Base-by-base conservation (phyloP, 1,140 invertebrate species). In the Argopecten irradians region DNA sequence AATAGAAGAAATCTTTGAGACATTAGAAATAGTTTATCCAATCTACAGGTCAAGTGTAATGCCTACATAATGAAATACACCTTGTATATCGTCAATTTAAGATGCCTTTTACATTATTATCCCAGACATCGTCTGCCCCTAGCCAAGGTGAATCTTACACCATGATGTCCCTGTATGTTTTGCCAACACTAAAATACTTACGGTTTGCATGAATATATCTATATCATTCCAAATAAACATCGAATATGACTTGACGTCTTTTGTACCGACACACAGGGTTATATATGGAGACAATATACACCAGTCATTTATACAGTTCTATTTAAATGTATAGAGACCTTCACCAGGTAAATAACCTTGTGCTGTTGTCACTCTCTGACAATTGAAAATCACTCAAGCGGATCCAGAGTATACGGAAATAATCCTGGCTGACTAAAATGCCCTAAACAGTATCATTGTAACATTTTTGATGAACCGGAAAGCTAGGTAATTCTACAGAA, bases 101-200 rank as follows among this genome's bases (percentile, higher is more conserved):
- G 5, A 16, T 8, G 55, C n/a, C n/a, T 28, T 28, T 71, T 71
- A 13, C 36, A 39, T 39, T 39, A n/a, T 39, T 13, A 5, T 71
- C 1, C 43, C 55, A 71, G 1, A 71, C 28, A n/a, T 11, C 8
- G 55, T n/a, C n/a, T 71, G 55, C n/a, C 55, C 5, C 55, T 71
- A 28, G 28, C 55, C 22, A 28, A 71, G 55, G 55, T 71, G 55
- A 71, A 71, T 22, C 32, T 85, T 22, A n/a, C n/a, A n/a, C n/a
- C n/a, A n/a, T n/a, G n/a, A n/a, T 22, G 85, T 71, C 41, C 28
- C 55, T 28, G 22, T 28, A 28, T 28, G 55, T 16, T 16, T 28
- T n/a, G n/a, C n/a, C n/a, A n/a, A 36, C 84, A 39, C 32, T 85
- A 36, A n/a, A n/a, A n/a, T 85, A 43, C 41, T 36, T 85, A 85